A percentile compares a stretch with the other conserved stretches of the same genome.
These are phyloP conservation scores for Rhinichthys osculus DNA, from an alignment of 2,797 vertebrate species.

Conservation along the genomic window DNA sequence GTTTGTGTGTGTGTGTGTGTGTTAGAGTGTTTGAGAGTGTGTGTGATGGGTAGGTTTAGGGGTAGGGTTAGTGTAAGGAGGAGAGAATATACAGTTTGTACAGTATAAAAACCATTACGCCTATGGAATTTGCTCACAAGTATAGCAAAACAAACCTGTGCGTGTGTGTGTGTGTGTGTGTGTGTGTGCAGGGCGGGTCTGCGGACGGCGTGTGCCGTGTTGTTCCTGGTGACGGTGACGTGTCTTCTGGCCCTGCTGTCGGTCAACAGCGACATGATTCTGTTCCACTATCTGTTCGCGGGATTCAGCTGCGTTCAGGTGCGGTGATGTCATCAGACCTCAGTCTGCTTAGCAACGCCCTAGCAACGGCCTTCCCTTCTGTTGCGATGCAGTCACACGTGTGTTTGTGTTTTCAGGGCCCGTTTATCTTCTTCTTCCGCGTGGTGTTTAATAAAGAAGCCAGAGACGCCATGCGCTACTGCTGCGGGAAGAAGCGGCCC, in stretches of 20 bases:
- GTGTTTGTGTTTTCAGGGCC: conserved; percentile 78
- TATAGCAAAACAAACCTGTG: background rate
- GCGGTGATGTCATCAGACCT: conserved; percentile 27
- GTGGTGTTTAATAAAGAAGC: conserved; percentile 91
- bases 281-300: conserved; percentile 94
- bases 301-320: conserved; percentile 91
- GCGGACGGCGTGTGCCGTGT: conserved; percentile 82
- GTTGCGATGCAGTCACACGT: background rate
- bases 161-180: conserved; percentile 22
- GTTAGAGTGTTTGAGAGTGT: no score
- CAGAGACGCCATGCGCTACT: conserved; percentile 84
- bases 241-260: conserved; percentile 91
- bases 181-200: conserved; percentile 79
- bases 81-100: no score
- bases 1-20: no score
- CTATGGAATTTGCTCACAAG: no score
- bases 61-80: no score
- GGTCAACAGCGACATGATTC: conserved; percentile 90
- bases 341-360: background rate
- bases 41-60: no score
- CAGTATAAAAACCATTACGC: no score
- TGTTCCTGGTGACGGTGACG: conserved; percentile 86
- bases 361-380: background rate
- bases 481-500: conserved; percentile 83
- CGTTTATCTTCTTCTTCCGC: conserved; percentile 90